Base-by-base conservation (phyloP, 2,888 invertebrate species). In the Drosophila subsilvestris region DNA sequence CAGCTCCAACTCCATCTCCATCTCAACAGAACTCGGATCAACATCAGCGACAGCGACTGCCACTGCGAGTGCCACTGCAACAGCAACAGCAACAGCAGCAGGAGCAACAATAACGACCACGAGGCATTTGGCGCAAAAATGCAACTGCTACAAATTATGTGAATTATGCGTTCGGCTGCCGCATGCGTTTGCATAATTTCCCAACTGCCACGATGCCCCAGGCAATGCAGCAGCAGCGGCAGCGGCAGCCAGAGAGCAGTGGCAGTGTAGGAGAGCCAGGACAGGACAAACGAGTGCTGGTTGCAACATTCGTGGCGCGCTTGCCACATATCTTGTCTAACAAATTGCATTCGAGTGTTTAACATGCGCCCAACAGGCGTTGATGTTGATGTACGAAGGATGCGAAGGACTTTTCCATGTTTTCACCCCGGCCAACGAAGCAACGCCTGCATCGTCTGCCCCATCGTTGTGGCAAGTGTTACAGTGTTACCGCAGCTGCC, bases 311-410 rank as follows among this genome's bases (percentile, higher is more conserved):
- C 74, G 80, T 63, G 60, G 51, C 74, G 55, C 71, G 68, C 65
- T 77, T 85, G 82, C 87, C 80, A 82, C 80, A 85, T 82, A 76
- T 87, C 87, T 83, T 86, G 87, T 87, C 85, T 86, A 80, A 84
- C 88, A 88, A 88, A 88, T 88, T 88, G 85, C 88, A 88, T 87
- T 88, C 83, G 81, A 86, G 79, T 88, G 88, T 86, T 85, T 85
- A 87, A 87, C 88, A 88, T 82, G 79, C 78, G 79, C 77, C 87
- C 85, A 86, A 76, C 86, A 85, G 86, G 76, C 87, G 85, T 76
- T 84, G 84, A 79, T 85, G 85, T 81, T 85, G 85, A 86, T 85
- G 77, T 74, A 77, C 75, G 53, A 82, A 85, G 82, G 78, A 82
- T 80, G 77, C 75, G 80, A 86, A 86, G 87, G 87, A 86, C 85